Evolutionary conservation across 2,888 invertebrate species (phyloP), one percentile per base, ranked within the genome.

Genomic region (Thumatha senex): DNA sequence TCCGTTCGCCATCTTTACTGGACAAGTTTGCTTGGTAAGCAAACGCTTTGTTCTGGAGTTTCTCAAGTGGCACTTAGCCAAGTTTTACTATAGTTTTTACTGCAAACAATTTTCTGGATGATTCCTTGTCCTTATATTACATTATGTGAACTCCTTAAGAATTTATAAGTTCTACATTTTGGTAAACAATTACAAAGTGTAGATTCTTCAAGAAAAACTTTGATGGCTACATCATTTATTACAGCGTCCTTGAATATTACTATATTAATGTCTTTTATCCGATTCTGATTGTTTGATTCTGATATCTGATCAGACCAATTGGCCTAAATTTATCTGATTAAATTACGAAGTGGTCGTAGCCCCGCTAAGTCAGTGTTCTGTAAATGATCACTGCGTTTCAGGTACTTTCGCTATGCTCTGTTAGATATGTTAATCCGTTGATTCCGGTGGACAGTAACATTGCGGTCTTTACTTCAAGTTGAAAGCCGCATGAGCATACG

Each of bases 1-100:
- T 73, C 73, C 69, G 71, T 48, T 47, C 49, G 63, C 73, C 72
- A 69, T 72, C 63, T 72, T 67, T 41, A 49, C 54, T 47, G 46
- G 3, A 44, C 54, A 65, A 77, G 64, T 75, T 72, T 65, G 65
- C 61, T 61, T 66, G 56, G 61, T 56, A 57, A 54, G 60, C 57
- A 61, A 64, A 63, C 73, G 59, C 52, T 66, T 67, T 69, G 66
- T 67, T 60, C 56, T 36, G 61, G 56, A 66, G 62, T 67, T 67
- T 69, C 59, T 60, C 59, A 56, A 72, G 68, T 71, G 70, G 67
- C 66, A 48, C 57, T 57, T 45, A 46, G 59, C 67, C 66, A 64
- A 71, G 47, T 69, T 68, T 58, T 38, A 45, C 10, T 36, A 44
- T 57, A 58, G 62, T 62, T 68, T 68, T 68, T 68, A 54, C 35